phyloP scores from a whole-genome alignment of 2,888 invertebrate genomes.

The Andrena flavipes region DNA sequence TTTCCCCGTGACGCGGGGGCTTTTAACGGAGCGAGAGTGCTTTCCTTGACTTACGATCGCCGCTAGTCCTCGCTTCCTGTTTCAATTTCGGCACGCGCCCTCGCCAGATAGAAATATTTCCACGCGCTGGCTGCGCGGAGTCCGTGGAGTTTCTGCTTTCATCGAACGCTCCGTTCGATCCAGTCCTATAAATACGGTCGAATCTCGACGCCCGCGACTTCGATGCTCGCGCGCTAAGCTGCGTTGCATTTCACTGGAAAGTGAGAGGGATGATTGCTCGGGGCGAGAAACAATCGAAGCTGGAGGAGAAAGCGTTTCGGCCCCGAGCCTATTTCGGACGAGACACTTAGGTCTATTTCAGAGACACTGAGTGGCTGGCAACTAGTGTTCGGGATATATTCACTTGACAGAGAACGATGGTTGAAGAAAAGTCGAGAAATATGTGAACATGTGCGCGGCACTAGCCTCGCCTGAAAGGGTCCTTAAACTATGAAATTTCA shows the following conservation, averaged over 20 bases:
- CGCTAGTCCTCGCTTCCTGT: slow-evolving; percentile 75
- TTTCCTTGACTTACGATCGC: slow-evolving; percentile 76
- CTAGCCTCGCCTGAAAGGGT: too few relatives aligned
- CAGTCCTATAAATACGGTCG: not conserved
- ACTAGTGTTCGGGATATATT: not conserved
- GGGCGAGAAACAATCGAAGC: not conserved
- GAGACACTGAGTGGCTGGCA: slow-evolving; percentile 1
- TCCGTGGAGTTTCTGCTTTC: not conserved
- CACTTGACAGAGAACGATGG: not conserved
- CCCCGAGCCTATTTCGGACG: not conserved
- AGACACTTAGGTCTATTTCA: slow-evolving; percentile 8
- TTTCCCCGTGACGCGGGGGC: slow-evolving; percentile 46
- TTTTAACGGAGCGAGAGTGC: slow-evolving; percentile 75
- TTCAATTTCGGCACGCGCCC: slow-evolving; percentile 68
- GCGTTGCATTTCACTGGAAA: too few relatives aligned
- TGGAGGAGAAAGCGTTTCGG: not conserved
- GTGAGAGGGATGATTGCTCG: not conserved
- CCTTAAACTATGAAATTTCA: too few relatives aligned
- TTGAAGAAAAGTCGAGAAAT: not conserved
- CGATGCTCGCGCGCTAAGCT: too few relatives aligned
- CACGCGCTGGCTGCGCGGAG: not conserved
- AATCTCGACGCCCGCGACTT: not conserved
- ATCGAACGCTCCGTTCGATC: slow-evolving; percentile 5
- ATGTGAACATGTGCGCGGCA: not conserved
- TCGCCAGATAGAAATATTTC: not conserved